These are phyloP conservation scores for Aelia acuminata DNA, from an alignment of 2,888 invertebrate species.

Conservation along the genomic window DNA sequence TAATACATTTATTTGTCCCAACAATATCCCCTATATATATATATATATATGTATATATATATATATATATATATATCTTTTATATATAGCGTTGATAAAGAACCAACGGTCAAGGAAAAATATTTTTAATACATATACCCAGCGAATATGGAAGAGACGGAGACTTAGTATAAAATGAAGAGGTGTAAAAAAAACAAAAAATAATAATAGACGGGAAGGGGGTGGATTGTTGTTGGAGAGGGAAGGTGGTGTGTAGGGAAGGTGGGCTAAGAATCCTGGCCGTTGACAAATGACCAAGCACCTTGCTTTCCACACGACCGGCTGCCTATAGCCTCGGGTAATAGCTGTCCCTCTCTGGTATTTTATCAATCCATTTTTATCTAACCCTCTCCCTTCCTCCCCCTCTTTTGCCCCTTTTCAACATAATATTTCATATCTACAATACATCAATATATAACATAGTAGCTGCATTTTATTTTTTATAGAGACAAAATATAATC, in stretches of 20 bases:
- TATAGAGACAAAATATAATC: not conserved
- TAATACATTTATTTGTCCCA: no score
- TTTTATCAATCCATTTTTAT: constrained; percentile 47
- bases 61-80: no score
- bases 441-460: constrained; percentile 18
- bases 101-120: no score
- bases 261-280: not conserved
- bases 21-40: no score
- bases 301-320: constrained; percentile 27
- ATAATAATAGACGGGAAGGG: not conserved
- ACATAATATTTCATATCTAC: constrained; percentile 37
- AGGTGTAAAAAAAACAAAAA: constrained; percentile 35
- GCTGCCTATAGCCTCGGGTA: constrained; percentile 32
- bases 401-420: not conserved
- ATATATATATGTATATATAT: no score
- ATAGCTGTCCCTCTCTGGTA: constrained; percentile 38
- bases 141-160: constrained; percentile 30
- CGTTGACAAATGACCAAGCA: constrained; percentile 35
- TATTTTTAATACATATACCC: not conserved
- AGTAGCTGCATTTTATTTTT: not conserved
- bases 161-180: constrained; percentile 53
- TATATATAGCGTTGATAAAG: no score
- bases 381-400: constrained; percentile 4
- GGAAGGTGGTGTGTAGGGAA: not conserved
- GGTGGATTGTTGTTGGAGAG: constrained; percentile 4